phyloP scores from a whole-genome alignment of 2,888 invertebrate genomes.

The Troides helena region DNA sequence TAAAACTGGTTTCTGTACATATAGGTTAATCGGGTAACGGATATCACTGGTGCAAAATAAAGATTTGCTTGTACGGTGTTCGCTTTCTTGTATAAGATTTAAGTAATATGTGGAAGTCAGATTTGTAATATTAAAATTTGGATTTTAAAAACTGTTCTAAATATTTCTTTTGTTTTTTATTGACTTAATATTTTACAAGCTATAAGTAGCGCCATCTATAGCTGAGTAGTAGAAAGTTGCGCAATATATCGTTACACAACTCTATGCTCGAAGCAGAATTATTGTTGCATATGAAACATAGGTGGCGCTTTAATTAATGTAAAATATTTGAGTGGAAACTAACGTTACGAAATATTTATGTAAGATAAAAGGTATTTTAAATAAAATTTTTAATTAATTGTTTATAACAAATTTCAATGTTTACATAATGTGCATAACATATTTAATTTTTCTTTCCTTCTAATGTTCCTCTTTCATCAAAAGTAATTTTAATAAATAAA shows the following conservation, averaged over 20 bases:
- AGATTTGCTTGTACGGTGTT: not conserved
- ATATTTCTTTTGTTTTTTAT: not conserved
- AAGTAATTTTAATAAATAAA: too few relatives aligned
- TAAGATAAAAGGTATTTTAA: too few relatives aligned
- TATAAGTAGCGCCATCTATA: constrained; percentile 46
- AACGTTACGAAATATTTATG: too few relatives aligned
- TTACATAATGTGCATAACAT: too few relatives aligned
- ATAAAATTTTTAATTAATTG: too few relatives aligned
- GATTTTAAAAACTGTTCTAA: not conserved
- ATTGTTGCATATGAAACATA: not conserved
- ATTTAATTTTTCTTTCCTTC: too few relatives aligned
- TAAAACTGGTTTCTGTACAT: constrained; percentile 33
- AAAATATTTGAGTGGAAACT: too few relatives aligned
- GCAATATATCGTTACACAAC: not conserved
- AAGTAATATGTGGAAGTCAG: too few relatives aligned
- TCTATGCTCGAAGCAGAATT: not conserved
- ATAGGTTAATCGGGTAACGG: constrained; percentile 36
- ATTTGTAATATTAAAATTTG: too few relatives aligned
- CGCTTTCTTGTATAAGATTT: too few relatives aligned
- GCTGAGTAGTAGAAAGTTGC: constrained; percentile 36
- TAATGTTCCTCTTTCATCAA: too few relatives aligned
- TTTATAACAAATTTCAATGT: too few relatives aligned
- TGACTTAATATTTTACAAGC: not conserved
- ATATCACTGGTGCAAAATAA: constrained; percentile 7
- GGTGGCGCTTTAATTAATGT: not conserved